A percentile compares a stretch with the other conserved stretches of the same genome.
Evolutionary conservation across 2,797 vertebrate species (phyloP).

Genomic region (Jordanella pulchra): DNA sequence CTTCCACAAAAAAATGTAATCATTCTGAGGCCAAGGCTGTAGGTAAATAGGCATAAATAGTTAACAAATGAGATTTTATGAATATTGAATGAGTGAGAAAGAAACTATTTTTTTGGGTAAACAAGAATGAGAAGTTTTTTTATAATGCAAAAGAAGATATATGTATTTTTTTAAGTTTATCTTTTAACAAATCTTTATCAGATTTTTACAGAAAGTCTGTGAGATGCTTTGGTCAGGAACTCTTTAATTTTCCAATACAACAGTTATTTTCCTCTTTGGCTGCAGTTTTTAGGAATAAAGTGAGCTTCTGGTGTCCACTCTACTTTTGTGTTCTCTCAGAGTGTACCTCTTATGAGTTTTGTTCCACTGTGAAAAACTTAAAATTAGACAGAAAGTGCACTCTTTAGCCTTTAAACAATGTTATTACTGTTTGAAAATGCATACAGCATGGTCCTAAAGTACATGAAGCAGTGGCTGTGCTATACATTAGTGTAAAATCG

Average conservation of each 20-base stretch:
- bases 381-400: background rate
- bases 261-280: background rate
- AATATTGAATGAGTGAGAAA: slow-evolving; percentile 8
- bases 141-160: background rate
- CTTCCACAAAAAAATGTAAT: slow-evolving; percentile 41
- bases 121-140: background rate
- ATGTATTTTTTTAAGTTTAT: background rate
- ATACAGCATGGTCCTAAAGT: background rate
- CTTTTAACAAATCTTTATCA: background rate
- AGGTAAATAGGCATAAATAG: slow-evolving; percentile 55
- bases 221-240: background rate
- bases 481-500: background rate
- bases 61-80: slow-evolving; percentile 16
- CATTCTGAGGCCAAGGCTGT: slow-evolving; percentile 32
- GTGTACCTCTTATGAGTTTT: background rate
- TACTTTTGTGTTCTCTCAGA: background rate
- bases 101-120: background rate
- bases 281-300: background rate
- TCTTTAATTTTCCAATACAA: background rate
- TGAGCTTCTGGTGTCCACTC: background rate
- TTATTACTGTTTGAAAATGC: slow-evolving; percentile 1
- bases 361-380: background rate
- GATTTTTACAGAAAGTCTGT: background rate
- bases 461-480: background rate
- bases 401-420: background rate